Conservation (phyloP, 2,797 vertebrate species). For the Parauchenoglanis ngamensis region DNA sequence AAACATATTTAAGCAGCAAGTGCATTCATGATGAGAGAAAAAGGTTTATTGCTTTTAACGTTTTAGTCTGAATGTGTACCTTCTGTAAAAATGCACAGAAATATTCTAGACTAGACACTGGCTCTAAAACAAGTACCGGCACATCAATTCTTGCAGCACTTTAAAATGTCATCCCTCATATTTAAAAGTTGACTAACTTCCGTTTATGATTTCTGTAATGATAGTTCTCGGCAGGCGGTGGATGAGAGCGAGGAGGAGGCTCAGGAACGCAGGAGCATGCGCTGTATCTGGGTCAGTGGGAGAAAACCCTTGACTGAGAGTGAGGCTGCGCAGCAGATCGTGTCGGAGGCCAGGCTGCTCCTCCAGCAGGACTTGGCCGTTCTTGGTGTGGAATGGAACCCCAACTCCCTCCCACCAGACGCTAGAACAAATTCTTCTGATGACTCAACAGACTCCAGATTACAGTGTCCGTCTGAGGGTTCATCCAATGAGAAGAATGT, state of each 20-base stretch:
- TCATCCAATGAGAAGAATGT: background rate
- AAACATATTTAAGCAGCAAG: background rate
- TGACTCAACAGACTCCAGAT: conserved; percentile 31
- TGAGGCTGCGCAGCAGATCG: conserved; percentile 85
- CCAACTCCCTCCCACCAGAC: conserved; percentile 58
- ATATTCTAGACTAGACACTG: background rate
- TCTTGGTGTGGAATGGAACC: conserved; percentile 89
- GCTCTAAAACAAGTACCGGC: background rate
- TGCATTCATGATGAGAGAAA: background rate
- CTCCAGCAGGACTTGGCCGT: conserved; percentile 87
- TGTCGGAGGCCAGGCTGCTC: conserved; percentile 86
- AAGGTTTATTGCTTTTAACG: background rate
- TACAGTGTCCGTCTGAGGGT: conserved; percentile 7
- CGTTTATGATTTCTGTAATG: background rate
- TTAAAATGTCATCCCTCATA: background rate
- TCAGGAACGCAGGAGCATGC: conserved; percentile 82
- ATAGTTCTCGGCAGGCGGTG: conserved; percentile 83
- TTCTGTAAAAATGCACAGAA: background rate
- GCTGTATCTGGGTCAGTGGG: conserved; percentile 86
- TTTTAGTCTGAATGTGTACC: background rate
- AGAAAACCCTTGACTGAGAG: conserved; percentile 85
- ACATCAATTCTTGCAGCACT: background rate
- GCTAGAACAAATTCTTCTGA: conserved; percentile 30
- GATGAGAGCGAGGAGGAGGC: conserved; percentile 91
- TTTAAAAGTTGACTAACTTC: background rate